Conservation (phyloP, 2,888 invertebrate species). For the Dryobotodes eremita region DNA sequence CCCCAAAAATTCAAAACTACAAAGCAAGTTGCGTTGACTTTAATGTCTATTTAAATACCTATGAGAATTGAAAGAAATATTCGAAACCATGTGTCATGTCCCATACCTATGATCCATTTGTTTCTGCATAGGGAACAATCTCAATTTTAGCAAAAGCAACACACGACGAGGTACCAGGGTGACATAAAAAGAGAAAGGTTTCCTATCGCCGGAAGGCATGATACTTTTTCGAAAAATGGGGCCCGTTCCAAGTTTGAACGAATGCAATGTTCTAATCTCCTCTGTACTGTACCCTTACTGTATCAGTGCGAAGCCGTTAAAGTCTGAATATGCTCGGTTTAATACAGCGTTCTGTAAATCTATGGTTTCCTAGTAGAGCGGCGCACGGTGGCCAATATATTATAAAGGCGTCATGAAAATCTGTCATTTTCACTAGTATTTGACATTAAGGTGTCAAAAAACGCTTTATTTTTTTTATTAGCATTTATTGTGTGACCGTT, state of each 20-base stretch:
- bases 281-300: not conserved
- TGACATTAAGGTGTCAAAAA: not conserved
- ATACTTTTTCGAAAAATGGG: conserved; percentile 28
- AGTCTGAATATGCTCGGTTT: not conserved
- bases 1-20: too few species aligned
- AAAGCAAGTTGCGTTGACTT: too few species aligned
- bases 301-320: not conserved
- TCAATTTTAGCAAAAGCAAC: not conserved
- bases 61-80: too few species aligned
- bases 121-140: not conserved
- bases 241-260: conserved; percentile 8
- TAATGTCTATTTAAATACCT: too few species aligned
- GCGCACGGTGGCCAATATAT: not conserved
- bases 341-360: not conserved
- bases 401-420: not conserved
- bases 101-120: too few species aligned
- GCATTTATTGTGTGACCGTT: not conserved
- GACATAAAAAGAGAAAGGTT: conserved; percentile 37
- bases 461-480: not conserved
- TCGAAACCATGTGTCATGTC: not conserved
- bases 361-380: not conserved
- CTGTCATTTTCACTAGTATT: not conserved
- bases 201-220: conserved; percentile 15
- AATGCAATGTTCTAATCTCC: conserved; percentile 3
- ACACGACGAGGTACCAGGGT: conserved; percentile 22